phyloP scores from a whole-genome alignment of 2,113 vertebrate genomes.

The Cyprinodon variegatus region DNA sequence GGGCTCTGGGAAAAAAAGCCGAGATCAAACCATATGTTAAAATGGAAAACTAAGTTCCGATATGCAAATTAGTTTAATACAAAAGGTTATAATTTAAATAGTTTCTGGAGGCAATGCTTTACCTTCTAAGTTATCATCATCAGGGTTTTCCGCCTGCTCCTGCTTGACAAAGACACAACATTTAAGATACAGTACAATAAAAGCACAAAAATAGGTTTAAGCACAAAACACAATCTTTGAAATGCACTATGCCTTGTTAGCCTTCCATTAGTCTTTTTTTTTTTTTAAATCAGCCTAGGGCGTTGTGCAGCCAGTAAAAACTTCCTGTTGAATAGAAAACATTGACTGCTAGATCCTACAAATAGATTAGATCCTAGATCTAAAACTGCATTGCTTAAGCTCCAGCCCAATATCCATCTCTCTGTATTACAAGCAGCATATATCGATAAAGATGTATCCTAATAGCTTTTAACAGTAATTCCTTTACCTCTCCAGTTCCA shows the following conservation, averaged over 20 bases:
- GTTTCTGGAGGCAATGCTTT: slow-evolving; percentile 9
- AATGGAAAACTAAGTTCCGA: too few relatives aligned
- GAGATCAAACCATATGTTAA: neutral
- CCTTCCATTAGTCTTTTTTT: neutral
- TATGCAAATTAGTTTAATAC: neutral
- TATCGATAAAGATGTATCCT: neutral
- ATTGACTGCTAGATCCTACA: too few relatives aligned
- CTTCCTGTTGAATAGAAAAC: too few relatives aligned
- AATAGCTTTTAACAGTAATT: neutral
- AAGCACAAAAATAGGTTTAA: neutral
- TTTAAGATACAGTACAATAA: neutral
- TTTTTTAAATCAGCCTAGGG: too few relatives aligned
- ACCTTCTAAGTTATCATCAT: slow-evolving; percentile 79
- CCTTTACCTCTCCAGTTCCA: slow-evolving; percentile 69
- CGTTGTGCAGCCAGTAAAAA: too few relatives aligned
- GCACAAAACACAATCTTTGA: neutral
- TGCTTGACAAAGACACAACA: slow-evolving; percentile 39
- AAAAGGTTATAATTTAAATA: neutral
- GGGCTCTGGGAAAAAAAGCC: slow-evolving; percentile 62
- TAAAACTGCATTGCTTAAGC: neutral
- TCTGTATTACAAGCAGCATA: too few relatives aligned
- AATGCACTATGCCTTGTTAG: neutral
- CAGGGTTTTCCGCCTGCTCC: slow-evolving; percentile 60
- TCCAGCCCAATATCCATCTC: neutral
- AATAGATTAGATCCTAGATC: neutral